phyloP scores from a whole-genome alignment of 2,888 invertebrate genomes.

The Harpalus rubripes region DNA sequence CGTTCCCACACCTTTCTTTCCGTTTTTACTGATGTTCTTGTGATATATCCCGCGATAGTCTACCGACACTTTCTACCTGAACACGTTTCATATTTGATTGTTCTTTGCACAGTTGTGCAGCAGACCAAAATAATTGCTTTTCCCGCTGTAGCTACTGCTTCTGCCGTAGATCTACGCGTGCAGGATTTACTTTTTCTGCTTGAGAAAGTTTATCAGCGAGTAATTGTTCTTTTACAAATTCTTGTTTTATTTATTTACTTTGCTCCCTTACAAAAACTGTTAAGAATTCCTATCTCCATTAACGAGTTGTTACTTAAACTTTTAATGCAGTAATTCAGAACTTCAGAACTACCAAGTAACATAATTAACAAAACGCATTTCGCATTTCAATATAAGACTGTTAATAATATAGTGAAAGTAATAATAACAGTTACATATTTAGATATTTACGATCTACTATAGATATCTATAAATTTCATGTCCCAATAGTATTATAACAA shows the following conservation, averaged over 20 bases:
- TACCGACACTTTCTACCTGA: conserved; percentile 53
- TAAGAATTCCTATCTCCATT: not conserved
- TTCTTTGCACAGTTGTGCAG: conserved; percentile 52
- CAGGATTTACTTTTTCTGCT: conserved; percentile 13
- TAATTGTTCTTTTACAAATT: conserved; percentile 20
- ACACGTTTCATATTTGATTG: conserved; percentile 57
- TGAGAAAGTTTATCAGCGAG: conserved; percentile 6
- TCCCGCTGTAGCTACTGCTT: not conserved
- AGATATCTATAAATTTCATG: too few species aligned
- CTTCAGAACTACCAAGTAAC: not conserved
- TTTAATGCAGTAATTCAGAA: not conserved
- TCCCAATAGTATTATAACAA: too few species aligned
- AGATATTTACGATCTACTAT: too few species aligned
- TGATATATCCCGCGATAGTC: conserved; percentile 27
- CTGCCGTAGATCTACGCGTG: conserved; percentile 12
- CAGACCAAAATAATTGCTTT: conserved; percentile 54
- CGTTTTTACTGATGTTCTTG: conserved; percentile 45
- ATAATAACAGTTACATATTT: too few species aligned
- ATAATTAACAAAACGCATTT: not conserved
- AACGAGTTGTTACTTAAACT: not conserved
- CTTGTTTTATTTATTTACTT: conserved; percentile 4
- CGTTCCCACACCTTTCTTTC: conserved; percentile 52
- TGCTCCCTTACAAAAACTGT: not conserved
- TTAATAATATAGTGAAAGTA: too few species aligned
- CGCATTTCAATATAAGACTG: too few species aligned